phyloP scores from a whole-genome alignment of 1,140 invertebrate genomes.

The Pogonomyrmex barbatus region DNA sequence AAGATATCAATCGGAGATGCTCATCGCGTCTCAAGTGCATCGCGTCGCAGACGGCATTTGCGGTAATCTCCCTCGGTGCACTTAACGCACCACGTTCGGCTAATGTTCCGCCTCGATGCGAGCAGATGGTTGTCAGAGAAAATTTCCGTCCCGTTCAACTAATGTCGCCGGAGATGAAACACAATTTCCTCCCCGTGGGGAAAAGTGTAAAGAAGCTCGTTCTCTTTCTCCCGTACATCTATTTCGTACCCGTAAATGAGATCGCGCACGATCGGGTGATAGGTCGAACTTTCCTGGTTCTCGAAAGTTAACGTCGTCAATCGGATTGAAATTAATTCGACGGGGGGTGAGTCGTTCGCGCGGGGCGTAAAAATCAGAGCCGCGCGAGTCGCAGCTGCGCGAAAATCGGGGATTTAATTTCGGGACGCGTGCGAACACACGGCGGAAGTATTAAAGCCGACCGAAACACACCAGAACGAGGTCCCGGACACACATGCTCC shows the following conservation, averaged over 20 bases:
- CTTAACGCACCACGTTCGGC: too few relatives aligned
- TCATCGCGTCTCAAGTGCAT: not conserved
- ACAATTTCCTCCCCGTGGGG: not conserved
- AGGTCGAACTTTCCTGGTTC: not conserved
- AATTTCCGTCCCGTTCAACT: conserved; percentile 1
- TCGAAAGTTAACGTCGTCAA: not conserved
- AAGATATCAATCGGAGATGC: conserved; percentile 25
- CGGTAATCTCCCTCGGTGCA: not conserved
- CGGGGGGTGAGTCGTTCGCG: not conserved
- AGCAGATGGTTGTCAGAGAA: not conserved
- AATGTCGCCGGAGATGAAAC: not conserved
- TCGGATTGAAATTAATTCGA: not conserved
- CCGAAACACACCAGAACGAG: conserved; percentile 1
- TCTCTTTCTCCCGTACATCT: not conserved
- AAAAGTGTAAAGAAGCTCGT: not conserved
- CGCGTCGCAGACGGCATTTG: not conserved
- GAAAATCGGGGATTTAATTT: conserved; percentile 55
- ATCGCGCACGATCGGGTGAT: not conserved
- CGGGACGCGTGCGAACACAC: not conserved
- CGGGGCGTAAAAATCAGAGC: not conserved
- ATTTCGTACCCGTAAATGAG: not conserved
- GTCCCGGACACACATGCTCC: too few relatives aligned
- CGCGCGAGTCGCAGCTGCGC: conserved; percentile 27
- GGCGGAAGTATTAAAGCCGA: conserved; percentile 31
- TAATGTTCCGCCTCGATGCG: not conserved